These are phyloP conservation scores for Pterostichus madidus DNA, from an alignment of 2,888 invertebrate species.

Conservation along the genomic window DNA sequence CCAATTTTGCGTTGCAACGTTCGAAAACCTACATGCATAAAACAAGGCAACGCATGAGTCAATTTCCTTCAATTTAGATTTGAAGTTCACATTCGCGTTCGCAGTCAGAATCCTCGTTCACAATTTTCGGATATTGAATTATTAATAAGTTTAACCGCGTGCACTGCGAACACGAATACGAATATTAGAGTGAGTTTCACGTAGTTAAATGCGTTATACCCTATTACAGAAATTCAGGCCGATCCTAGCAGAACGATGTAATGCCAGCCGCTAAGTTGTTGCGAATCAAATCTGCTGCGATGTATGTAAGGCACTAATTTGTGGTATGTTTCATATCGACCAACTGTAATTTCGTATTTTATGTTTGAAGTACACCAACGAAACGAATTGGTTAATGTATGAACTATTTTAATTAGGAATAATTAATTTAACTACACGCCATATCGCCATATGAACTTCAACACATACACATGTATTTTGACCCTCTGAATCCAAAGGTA, in stretches of 20 bases:
- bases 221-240: conserved; percentile 35
- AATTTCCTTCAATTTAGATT: conserved; percentile 13
- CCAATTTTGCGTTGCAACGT: too few relatives aligned
- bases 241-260: neutral
- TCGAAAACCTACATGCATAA: neutral
- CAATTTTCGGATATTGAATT: conserved; percentile 49
- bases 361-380: conserved; percentile 18
- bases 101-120: conserved; percentile 4
- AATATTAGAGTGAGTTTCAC: conserved; percentile 43
- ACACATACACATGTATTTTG: too few relatives aligned
- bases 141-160: conserved; percentile 32
- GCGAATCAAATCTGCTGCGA: conserved; percentile 35
- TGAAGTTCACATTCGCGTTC: neutral
- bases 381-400: conserved; percentile 25
- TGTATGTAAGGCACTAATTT: conserved; percentile 45
- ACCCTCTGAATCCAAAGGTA: too few relatives aligned
- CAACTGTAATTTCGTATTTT: neutral
- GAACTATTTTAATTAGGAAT: conserved; percentile 25
- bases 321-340: conserved; percentile 38
- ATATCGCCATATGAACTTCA: too few relatives aligned
- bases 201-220: conserved; percentile 52
- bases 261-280: neutral
- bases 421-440: too few relatives aligned
- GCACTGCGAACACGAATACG: conserved; percentile 13
- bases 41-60: neutral